Evolutionary conservation across 2,113 vertebrate species (phyloP).

Genomic region (Elachura formosa): DNA sequence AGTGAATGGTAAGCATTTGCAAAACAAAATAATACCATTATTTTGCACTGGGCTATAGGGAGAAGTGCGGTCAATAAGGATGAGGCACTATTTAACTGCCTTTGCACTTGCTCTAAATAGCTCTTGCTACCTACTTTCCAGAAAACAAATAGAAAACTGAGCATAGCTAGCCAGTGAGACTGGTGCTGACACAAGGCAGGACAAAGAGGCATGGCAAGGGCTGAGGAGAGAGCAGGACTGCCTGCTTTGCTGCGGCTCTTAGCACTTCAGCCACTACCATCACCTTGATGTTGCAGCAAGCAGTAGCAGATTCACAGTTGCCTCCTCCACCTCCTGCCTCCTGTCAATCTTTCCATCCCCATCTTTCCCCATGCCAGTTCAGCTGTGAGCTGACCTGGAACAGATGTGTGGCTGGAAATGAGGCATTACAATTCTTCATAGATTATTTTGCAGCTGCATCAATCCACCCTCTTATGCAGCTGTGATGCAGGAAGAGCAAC

Average conservation of each 20-base stretch:
- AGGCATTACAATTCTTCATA: background rate
- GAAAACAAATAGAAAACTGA: background rate
- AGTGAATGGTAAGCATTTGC: slow-evolving; percentile 71
- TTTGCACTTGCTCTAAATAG: background rate
- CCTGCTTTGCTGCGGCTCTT: background rate
- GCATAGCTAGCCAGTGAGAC: background rate
- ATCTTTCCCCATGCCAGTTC: background rate
- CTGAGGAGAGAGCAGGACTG: background rate
- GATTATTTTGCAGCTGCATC: background rate
- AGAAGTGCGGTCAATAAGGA: background rate
- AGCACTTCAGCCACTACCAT: background rate
- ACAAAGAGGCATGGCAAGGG: background rate
- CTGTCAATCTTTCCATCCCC: background rate
- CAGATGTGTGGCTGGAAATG: background rate
- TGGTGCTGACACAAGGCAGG: background rate
- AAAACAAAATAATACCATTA: background rate
- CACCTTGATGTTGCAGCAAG: background rate
- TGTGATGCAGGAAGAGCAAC: background rate
- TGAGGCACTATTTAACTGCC: background rate
- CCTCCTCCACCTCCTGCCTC: background rate
- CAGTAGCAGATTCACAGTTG: background rate
- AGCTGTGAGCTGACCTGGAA: background rate
- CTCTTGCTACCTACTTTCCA: background rate
- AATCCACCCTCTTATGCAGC: background rate
- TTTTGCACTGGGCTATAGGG: background rate